Evolutionary conservation across 2,888 invertebrate species (phyloP), one percentile per base, ranked within the genome.

Genomic region (Pammene fasciana): DNA sequence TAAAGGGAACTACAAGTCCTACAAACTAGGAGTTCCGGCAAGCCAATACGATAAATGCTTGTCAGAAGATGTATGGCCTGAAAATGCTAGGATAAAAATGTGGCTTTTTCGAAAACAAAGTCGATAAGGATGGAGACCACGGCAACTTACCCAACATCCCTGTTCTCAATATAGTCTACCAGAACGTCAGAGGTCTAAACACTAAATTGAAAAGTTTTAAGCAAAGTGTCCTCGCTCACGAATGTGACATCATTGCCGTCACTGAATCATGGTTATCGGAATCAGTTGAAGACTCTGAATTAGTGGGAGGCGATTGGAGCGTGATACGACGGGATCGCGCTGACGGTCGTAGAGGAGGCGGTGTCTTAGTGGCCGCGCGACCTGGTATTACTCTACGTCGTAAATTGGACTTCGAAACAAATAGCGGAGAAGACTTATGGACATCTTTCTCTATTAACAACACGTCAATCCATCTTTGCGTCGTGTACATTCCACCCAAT

Each of bases 401-500:
- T n/a, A 5, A 2, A 46, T n/a, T n/a, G 13, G 46, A 46, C 46
- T 7, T 46, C 3, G 46, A 46, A 14, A 46, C 46, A 46, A 46
- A n/a, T 4, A 14, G 4, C 14, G n/a, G 46, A n/a, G 46, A 46
- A 46, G 46, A 46, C n/a, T 5, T 46, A 7, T 46, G 46, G 46
- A 7, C 4, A 2, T 46, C 46, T 4, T 46, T 46, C n/a, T n/a
- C n/a, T 4, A 14, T 46, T n/a, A n/a, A 14, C 13, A 46, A 46
- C n/a, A 46, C n/a, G 4, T 3, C 7, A 8, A 5, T 46, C 5
- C n/a, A 46, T n/a, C 14, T 46, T 2, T 46, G 46, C n/a, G 26
- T 52, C 3, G 52, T 52, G 7, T 52, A 52, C 26, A 52, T 26
- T 7, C 52, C 52, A 52, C 52, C 52, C 4, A 52, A 52, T 26